Evolutionary conservation across 2,797 vertebrate species (phyloP).

Genomic region (Hemibagrus guttatus): DNA sequence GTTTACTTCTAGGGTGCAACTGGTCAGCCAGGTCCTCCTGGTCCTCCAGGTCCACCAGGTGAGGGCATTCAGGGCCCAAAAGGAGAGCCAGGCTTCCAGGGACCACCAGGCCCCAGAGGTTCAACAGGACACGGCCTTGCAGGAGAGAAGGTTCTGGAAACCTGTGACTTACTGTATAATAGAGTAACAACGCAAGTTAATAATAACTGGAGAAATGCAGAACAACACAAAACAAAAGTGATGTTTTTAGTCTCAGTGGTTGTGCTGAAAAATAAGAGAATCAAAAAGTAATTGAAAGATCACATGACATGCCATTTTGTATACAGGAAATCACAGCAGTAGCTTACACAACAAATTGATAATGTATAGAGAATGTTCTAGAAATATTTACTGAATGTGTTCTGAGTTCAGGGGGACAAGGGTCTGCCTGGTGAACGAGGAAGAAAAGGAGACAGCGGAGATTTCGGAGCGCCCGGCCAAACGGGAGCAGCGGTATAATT

Average conservation of each 20-base stretch:
- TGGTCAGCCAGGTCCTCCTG: constrained; percentile 79
- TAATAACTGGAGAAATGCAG: background rate
- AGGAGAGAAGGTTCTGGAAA: constrained; percentile 80
- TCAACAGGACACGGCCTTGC: constrained; percentile 78
- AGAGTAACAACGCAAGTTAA: background rate
- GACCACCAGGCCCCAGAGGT: constrained; percentile 80
- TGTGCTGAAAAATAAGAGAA: background rate
- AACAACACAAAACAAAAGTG: background rate
- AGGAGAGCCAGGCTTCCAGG: constrained; percentile 85
- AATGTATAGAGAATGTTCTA: background rate
- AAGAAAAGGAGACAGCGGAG: constrained; percentile 81
- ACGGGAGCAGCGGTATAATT: constrained; percentile 76
- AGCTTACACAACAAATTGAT: background rate
- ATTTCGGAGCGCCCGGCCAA: constrained; percentile 77
- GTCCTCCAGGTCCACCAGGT: constrained; percentile 77
- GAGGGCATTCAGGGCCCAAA: constrained; percentile 85
- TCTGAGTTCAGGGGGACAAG: constrained; percentile 74
- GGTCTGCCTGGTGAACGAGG: constrained; percentile 77
- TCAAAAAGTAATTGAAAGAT: background rate
- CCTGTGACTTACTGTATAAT: background rate
- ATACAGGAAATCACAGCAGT: background rate
- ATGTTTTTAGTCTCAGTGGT: background rate
- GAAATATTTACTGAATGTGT: background rate
- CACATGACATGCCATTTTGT: background rate
- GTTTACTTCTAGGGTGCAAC: constrained; percentile 71